Conservation (phyloP, 2,113 vertebrate genomes). For the Galemys pyrenaicus region DNA sequence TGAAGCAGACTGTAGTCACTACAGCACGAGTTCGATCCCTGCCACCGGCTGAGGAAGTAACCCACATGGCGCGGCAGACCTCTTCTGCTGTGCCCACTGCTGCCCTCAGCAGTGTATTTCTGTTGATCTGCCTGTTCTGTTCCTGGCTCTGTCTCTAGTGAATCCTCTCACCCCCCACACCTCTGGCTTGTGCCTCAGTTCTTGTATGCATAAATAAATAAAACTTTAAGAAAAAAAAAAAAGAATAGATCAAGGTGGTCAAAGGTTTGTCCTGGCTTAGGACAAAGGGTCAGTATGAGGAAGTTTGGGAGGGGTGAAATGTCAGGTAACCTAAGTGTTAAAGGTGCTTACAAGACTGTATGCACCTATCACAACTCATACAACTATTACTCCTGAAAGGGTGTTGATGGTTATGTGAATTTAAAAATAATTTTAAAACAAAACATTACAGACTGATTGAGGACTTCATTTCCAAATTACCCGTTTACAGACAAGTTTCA, state of each 20-base stretch:
- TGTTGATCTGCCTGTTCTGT: no score
- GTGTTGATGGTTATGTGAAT: not conserved
- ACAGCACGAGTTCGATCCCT: no score
- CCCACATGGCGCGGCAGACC: no score
- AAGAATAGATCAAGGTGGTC: not conserved
- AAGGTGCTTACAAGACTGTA: not conserved
- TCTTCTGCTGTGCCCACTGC: no score
- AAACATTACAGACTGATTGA: slow-evolving; percentile 15
- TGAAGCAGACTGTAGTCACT: no score
- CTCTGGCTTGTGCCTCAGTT: no score
- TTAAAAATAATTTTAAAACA: not conserved
- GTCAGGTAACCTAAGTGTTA: not conserved
- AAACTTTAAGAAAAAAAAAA: no score
- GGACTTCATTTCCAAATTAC: not conserved
- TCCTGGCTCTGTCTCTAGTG: no score
- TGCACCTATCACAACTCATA: not conserved
- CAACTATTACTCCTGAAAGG: not conserved
- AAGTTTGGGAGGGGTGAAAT: not conserved
- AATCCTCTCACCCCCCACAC: no score
- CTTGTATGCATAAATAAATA: no score
- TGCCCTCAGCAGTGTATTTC: no score
- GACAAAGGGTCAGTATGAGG: not conserved
- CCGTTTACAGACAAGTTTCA: slow-evolving; percentile 9
- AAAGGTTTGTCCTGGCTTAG: not conserved
- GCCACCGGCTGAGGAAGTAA: no score